Evolutionary conservation across 37 sponge, comb jelly and placozoan species (phyloP).

Genomic region (Hexactinellida sp.): DNA sequence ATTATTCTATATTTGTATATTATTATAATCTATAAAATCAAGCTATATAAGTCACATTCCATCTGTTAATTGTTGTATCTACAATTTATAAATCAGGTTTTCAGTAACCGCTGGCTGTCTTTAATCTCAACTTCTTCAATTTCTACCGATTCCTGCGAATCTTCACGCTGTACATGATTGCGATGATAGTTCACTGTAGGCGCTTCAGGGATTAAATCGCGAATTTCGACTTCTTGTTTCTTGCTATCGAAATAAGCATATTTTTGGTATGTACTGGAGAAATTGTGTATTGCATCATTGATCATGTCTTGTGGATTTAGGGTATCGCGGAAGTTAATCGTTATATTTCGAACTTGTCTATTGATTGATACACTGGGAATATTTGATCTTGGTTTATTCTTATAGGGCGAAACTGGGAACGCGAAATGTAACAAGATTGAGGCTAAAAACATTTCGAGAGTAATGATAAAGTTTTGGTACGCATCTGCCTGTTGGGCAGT

Average conservation of each 20-base stretch:
- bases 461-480: slow-evolving; percentile 92
- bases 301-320: slow-evolving; percentile 89
- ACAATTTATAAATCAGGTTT: not conserved
- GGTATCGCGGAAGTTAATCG: slow-evolving; percentile 74
- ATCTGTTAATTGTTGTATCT: not conserved
- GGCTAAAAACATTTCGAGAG: slow-evolving; percentile 88
- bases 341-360: slow-evolving; percentile 46
- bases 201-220: not conserved
- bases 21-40: no score
- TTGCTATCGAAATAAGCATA: slow-evolving; percentile 67
- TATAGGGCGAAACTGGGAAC: slow-evolving; percentile 71
- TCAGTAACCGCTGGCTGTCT: not conserved
- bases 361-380: slow-evolving; percentile 16
- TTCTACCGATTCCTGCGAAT: not conserved
- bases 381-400: slow-evolving; percentile 31
- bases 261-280: slow-evolving; percentile 78
- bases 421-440: slow-evolving; percentile 72
- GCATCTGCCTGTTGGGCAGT: slow-evolving; percentile 37
- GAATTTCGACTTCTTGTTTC: slow-evolving; percentile 29
- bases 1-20: not conserved
- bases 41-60: not conserved
- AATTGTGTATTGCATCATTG: slow-evolving; percentile 91
- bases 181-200: not conserved
- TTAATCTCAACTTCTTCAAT: not conserved
- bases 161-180: not conserved